Evolutionary conservation across 2,888 invertebrate species (phyloP), one percentile per base, ranked within the genome.

Genomic region (Nebria salina): DNA sequence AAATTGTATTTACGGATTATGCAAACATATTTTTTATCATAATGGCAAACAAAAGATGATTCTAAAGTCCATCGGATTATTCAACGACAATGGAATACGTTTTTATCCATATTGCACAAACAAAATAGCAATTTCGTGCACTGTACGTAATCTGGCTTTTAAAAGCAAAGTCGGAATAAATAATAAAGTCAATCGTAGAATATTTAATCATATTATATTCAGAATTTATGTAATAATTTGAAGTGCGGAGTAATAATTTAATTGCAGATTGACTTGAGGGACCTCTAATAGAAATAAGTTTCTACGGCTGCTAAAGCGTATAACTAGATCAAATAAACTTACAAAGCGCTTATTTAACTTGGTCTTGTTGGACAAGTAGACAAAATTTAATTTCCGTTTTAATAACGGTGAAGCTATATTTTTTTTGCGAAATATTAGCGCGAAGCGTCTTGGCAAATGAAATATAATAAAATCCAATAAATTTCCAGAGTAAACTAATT

Each of bases 381-480:
- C 13, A 25, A 66, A 66, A 66, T 66, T 13, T 66, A 66, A 66
- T 66, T 66, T 66, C 11, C 66, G 15, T 15, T n/a, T 8, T 25
- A 11, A 15, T 66, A 66, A 66, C 1, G 4, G 66, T n/a, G 66
- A 13, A 25, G 25, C 7, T 20, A 11, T 66, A 13, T 66, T 66
- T 66, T n/a, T 8, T 15, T 66, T 25, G 66, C 15, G 20, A 34
- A 70, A 20, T 20, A 20, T 20, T 70, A 25, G 13, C 11, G 13
- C 34, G 70, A 70, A 34, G 20, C 70, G 1, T 11, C 70, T 70
- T 34, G 13, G 9, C 70, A 25, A 70, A 70, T 70, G 9, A 70
- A 70, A 70, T 70, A 70, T 70, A 25, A 70, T 70, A 70, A 70
- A 70, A 70, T 70, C 5, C 70, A 70, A 70, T 70, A 70, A 70